phyloP scores from a whole-genome alignment of 1,140 invertebrate species.

The Tachypleus tridentatus region DNA sequence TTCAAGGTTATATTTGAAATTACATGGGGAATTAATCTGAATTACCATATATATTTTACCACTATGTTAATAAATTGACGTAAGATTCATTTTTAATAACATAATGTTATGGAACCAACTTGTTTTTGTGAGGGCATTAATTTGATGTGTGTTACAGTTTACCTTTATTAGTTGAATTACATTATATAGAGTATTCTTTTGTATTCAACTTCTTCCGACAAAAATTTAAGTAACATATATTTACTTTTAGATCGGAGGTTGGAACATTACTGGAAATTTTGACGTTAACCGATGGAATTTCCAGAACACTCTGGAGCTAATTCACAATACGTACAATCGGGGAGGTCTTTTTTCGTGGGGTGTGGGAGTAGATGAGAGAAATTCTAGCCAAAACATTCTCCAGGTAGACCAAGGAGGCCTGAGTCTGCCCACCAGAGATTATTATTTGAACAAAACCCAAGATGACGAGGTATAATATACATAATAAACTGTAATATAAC shows the following conservation, averaged over 20 bases:
- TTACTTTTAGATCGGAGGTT: conserved; percentile 26
- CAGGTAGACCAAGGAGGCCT: conserved; percentile 87
- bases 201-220: not conserved
- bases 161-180: no score
- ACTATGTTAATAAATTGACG: no score
- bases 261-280: conserved; percentile 29
- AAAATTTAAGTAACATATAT: conserved; percentile 8
- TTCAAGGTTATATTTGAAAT: no score
- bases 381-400: conserved; percentile 75
- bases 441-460: conserved; percentile 76
- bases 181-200: not conserved
- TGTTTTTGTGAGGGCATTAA: no score
- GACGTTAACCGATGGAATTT: conserved; percentile 55
- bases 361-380: conserved; percentile 84
- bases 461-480: conserved; percentile 31
- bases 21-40: no score
- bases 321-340: conserved; percentile 78
- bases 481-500: no score
- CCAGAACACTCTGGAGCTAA: conserved; percentile 57
- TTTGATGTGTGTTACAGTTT: no score
- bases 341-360: conserved; percentile 80
- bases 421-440: conserved; percentile 73
- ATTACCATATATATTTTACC: no score
- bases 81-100: no score
- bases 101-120: no score